Evolutionary conservation across 2,888 invertebrate species (phyloP).

Genomic region (Clanis bilineata): DNA sequence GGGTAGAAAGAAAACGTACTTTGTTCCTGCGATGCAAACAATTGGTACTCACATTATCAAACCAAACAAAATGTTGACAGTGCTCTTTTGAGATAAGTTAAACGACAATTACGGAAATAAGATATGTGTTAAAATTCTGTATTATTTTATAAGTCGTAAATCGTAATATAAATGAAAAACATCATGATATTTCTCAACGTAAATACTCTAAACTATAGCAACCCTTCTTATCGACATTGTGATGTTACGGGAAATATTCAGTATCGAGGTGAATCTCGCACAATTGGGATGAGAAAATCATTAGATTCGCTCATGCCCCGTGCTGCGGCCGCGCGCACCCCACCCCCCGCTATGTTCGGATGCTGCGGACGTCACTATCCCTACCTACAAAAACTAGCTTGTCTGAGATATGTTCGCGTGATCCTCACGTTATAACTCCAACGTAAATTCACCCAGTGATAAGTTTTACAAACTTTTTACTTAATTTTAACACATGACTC

Average conservation of each 20-base stretch:
- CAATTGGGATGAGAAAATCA: constrained; percentile 64
- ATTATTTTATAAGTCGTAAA: no score
- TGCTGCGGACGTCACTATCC: constrained; percentile 51
- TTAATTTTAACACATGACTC: constrained; percentile 53
- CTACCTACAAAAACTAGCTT: background rate
- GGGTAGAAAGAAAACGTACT: no score
- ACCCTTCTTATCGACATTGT: constrained; percentile 10
- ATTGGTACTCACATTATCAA: no score
- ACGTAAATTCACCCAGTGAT: background rate
- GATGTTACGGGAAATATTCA: constrained; percentile 18
- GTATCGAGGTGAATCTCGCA: constrained; percentile 40
- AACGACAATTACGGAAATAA: no score
- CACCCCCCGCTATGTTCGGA: constrained; percentile 41
- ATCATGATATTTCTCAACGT: background rate
- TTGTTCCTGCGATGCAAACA: no score
- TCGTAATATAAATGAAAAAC: background rate
- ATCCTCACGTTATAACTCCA: background rate
- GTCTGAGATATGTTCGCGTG: background rate
- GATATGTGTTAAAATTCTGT: no score
- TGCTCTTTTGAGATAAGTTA: no score
- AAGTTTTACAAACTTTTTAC: background rate
- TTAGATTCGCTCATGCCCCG: constrained; percentile 77
- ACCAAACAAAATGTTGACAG: no score
- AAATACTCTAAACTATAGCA: constrained; percentile 4
- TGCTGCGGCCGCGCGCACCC: constrained; percentile 33